Conservation (phyloP, 2,113 vertebrate genomes). For the Cinclus cinclus region DNA sequence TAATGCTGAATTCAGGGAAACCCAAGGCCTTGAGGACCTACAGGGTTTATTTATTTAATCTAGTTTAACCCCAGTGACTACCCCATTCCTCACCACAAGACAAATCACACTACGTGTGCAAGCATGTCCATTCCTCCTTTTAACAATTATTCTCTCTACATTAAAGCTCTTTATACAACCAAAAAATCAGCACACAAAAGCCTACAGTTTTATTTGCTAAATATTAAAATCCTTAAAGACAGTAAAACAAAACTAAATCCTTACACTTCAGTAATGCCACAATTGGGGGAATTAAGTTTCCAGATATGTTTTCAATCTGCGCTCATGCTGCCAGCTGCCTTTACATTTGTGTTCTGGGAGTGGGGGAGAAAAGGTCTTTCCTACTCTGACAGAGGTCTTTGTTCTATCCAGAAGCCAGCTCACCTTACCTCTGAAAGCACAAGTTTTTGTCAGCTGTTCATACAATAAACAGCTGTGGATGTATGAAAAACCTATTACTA, state of each 20-base stretch:
- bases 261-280: neutral
- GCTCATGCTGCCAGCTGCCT: conserved; percentile 74
- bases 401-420: conserved; percentile 62
- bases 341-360: conserved; percentile 53
- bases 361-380: neutral
- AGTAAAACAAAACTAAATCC: neutral
- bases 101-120: neutral
- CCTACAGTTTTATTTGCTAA: neutral
- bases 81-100: neutral
- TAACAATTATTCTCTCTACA: neutral
- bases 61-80: neutral
- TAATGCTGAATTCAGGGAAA: neutral
- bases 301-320: conserved; percentile 28
- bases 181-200: neutral
- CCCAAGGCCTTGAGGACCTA: neutral
- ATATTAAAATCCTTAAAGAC: neutral
- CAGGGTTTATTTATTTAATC: conserved; percentile 24
- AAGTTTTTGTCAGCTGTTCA: conserved; percentile 80
- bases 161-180: neutral
- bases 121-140: neutral
- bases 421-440: conserved; percentile 72
- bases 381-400: conserved; percentile 43
- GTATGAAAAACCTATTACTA: conserved; percentile 61
- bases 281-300: conserved; percentile 11
- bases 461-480: conserved; percentile 71